A percentile compares a stretch with the other conserved stretches of the same genome.
Evolutionary conservation across 2,797 vertebrate genomes (phyloP).

Genomic region (Natrix natrix): DNA sequence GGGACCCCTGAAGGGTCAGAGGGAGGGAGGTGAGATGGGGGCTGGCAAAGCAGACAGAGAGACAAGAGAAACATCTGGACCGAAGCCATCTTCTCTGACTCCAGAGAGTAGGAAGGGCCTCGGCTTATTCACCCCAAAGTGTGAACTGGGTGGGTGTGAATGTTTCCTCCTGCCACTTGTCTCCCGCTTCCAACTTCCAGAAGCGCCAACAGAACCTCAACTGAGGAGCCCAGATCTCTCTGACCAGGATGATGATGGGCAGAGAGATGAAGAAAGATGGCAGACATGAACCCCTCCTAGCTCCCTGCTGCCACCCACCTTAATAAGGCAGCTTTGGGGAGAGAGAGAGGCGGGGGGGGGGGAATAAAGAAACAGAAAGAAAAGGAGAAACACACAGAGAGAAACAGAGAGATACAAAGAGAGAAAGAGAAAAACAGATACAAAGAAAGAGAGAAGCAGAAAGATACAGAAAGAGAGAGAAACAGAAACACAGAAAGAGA

Average conservation of each 20-base stretch:
- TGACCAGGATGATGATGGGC: too few relatives aligned
- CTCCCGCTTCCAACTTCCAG: neutral
- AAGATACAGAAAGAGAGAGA: too few relatives aligned
- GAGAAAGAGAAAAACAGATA: too few relatives aligned
- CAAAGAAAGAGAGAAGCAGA: too few relatives aligned
- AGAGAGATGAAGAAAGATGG: too few relatives aligned
- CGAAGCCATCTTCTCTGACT: neutral
- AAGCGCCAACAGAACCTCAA: neutral
- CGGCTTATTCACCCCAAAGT: neutral
- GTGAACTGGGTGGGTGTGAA: neutral
- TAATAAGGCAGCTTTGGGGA: neutral
- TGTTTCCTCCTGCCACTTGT: neutral
- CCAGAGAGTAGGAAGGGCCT: neutral
- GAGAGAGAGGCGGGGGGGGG: too few relatives aligned
- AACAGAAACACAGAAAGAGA: too few relatives aligned
- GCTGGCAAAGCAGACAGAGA: neutral
- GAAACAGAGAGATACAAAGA: too few relatives aligned
- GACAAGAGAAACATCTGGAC: neutral
- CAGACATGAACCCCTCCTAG: neutral
- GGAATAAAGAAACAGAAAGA: too few relatives aligned
- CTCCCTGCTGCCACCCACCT: conserved; percentile 1
- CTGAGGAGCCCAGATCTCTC: accelerated
- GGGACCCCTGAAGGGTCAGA: neutral
- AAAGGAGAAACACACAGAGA: too few relatives aligned
- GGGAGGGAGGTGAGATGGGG: neutral